A percentile compares a stretch with the other conserved stretches of the same genome.
phyloP scores from a whole-genome alignment of 2,888 invertebrate genomes.

The Spisula subtruncata region DNA sequence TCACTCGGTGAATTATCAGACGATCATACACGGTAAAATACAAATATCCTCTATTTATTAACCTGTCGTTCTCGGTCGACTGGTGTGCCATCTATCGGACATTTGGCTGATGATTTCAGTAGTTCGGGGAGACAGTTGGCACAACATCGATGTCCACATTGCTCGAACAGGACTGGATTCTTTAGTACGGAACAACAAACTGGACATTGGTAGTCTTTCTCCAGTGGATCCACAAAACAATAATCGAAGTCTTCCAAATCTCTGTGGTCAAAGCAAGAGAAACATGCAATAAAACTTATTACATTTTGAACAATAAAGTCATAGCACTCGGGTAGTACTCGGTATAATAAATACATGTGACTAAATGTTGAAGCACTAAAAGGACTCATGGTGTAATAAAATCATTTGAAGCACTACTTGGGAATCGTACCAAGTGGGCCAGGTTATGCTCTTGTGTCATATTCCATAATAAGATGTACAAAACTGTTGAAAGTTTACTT shows the following conservation, averaged over 20 bases:
- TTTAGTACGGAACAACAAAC: constrained; percentile 81
- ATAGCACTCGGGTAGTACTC: too few relatives aligned
- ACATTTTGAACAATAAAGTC: too few relatives aligned
- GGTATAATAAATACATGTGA: too few relatives aligned
- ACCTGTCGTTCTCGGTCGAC: constrained; percentile 65
- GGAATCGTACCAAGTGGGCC: not conserved
- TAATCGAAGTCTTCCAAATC: constrained; percentile 75
- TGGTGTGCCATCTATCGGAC: constrained; percentile 64
- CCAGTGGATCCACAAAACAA: constrained; percentile 74
- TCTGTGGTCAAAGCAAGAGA: constrained; percentile 33
- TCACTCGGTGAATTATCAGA: too few relatives aligned
- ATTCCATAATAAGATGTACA: not conserved
- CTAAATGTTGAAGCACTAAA: too few relatives aligned
- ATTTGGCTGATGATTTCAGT: constrained; percentile 76
- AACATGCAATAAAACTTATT: too few relatives aligned
- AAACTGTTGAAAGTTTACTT: too few relatives aligned
- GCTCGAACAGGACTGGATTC: constrained; percentile 84
- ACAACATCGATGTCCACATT: constrained; percentile 84
- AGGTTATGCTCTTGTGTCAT: not conserved
- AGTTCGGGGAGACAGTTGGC: constrained; percentile 83
- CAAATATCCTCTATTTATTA: not conserved
- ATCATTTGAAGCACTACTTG: not conserved
- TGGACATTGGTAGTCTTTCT: constrained; percentile 82
- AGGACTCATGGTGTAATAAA: not conserved
- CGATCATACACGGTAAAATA: too few relatives aligned